phyloP scores from a whole-genome alignment of 2,113 vertebrate species.

The Phalacrocorax pelagicus region DNA sequence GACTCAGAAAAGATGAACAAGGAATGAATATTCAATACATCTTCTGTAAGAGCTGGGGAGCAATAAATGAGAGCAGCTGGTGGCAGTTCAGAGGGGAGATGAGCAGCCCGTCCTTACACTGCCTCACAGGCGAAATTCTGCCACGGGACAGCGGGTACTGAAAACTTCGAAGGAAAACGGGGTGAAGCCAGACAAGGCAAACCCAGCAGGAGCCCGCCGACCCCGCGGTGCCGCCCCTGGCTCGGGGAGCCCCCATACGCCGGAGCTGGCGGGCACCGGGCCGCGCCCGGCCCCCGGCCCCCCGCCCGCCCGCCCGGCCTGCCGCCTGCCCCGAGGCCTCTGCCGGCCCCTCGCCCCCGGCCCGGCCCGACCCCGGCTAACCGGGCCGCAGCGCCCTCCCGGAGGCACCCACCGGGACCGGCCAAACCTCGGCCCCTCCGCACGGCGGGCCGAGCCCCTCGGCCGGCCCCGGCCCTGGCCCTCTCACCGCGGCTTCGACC shows the following conservation, averaged over 20 bases:
- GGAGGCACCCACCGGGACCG: not conserved
- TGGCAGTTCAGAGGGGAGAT: accelerated
- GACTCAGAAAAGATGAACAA: not conserved
- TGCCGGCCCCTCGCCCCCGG: not conserved
- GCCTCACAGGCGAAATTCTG: not conserved
- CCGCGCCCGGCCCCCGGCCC: not conserved
- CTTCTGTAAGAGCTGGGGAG: not conserved
- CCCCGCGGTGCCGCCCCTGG: accelerated
- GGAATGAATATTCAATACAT: not conserved
- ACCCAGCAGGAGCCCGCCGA: accelerated
- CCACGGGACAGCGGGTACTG: accelerated
- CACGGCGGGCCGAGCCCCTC: no score
- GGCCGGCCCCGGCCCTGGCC: no score
- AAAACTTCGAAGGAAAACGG: accelerated
- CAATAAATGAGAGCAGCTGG: not conserved
- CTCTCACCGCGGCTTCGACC: no score
- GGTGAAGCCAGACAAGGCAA: no score
- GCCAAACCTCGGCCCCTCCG: no score
- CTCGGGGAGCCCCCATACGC: not conserved
- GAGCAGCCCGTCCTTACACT: not conserved
- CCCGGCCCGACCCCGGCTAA: no score
- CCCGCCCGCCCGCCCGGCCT: not conserved
- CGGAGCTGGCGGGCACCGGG: no score
- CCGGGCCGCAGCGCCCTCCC: not conserved
- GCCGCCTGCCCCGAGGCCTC: no score